Evolutionary conservation across 2,113 vertebrate genomes (phyloP).

Genomic region (Papio anubis): DNA sequence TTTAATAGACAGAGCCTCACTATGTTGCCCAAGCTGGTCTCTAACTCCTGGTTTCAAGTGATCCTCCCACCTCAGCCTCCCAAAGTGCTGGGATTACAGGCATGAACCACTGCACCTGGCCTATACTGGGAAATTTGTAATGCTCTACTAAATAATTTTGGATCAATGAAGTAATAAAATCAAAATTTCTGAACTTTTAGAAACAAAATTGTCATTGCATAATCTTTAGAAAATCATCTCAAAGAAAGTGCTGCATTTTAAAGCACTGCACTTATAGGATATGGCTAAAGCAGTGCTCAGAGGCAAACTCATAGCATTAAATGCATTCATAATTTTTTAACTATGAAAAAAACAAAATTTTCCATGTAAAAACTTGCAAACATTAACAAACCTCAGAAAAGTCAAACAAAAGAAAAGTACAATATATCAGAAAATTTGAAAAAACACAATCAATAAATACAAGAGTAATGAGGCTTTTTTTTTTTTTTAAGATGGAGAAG

Average conservation of each 20-base stretch:
- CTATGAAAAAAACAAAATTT: not conserved
- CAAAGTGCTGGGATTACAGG: too few relatives aligned
- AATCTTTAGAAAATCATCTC: not conserved
- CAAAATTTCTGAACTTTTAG: not conserved
- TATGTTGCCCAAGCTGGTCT: too few relatives aligned
- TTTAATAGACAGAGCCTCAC: not conserved
- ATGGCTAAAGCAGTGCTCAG: not conserved
- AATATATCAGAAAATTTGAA: not conserved
- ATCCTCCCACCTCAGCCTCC: too few relatives aligned
- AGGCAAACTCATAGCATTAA: conserved; percentile 38
- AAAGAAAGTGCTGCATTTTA: not conserved
- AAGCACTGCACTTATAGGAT: not conserved
- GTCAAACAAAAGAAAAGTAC: conserved; percentile 1
- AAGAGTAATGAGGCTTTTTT: not conserved
- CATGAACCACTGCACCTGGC: too few relatives aligned
- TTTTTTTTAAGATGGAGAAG: not conserved
- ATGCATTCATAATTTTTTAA: not conserved
- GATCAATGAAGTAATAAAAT: not conserved
- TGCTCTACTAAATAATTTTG: not conserved
- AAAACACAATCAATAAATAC: not conserved
- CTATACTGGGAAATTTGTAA: not conserved
- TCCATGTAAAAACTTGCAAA: not conserved
- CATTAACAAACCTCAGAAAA: not conserved
- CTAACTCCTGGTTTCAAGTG: too few relatives aligned
- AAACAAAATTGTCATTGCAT: not conserved